Evolutionary conservation across 2,113 vertebrate genomes (phyloP), one percentile per base, ranked within the genome.

Genomic region (Cyprinus carpio): DNA sequence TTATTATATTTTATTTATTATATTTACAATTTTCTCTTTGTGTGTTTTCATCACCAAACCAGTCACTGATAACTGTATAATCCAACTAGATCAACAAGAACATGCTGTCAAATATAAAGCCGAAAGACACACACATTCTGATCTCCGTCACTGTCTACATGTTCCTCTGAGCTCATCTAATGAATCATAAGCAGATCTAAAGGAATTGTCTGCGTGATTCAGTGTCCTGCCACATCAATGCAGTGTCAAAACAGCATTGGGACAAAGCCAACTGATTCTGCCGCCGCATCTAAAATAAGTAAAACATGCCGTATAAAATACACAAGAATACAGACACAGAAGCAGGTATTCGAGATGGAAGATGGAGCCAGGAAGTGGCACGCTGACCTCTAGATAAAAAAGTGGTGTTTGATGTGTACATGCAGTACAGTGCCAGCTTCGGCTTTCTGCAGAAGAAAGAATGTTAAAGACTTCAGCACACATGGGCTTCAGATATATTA

Each of bases 401-500:
- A 51, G 40, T 11, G 8, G 43, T n/a, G 43, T 67, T 49, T 85
- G 86, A 87, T 87, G 49, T 76, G 83, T 84, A 46, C 83, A 51
- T 16, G 43, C 25, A 46, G 54, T 69, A 72, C 60, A 78, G 83
- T 62, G 71, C 74, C 56, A 83, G 83, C 46, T 67, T 77, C 25
- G 46, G 74, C 78, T 69, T 27, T 82, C n/a, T 82, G 77, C 72
- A 82, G 29, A 37, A 27, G 65, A 78, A 88, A 84, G 84, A 86
- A 86, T 87, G 82, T 89, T 82, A 84, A 86, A 86, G 74, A 75
- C 23, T 49, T 84, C 67, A 60, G 78, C 86, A 89, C 86, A 84
- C 83, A 89, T 89, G 88, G 88, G 69, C 67, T 40, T 54, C 27
- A 51, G 84, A 86, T 77, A 89, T 56, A 84, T 84, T 86, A 89